These are phyloP conservation scores for Drosophila melanocephala DNA, from an alignment of 2,888 invertebrate genomes.

Conservation along the genomic window DNA sequence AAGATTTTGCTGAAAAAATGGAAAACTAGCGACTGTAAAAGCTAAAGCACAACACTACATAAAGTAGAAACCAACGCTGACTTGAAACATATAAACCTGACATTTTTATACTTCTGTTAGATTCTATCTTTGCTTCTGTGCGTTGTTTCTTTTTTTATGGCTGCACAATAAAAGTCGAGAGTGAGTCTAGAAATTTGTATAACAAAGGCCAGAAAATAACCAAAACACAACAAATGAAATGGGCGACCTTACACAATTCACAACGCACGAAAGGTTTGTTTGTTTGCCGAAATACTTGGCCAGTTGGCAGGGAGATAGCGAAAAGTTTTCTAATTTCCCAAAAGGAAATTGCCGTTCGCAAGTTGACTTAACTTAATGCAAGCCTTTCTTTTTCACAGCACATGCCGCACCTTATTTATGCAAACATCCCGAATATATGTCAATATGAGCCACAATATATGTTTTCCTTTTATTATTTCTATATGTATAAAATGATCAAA, in stretches of 20 bases:
- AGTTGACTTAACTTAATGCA: conserved; percentile 29
- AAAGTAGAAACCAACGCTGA: conserved; percentile 21
- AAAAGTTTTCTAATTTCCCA: conserved; percentile 77
- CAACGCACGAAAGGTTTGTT: conserved; percentile 59
- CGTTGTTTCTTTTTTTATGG: conserved; percentile 48
- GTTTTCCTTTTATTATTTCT: conserved; percentile 7
- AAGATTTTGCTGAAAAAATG: conserved; percentile 10
- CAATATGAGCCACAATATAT: conserved; percentile 41
- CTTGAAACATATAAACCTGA: conserved; percentile 54
- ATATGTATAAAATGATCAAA: conserved; percentile 24
- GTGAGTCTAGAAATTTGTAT: conserved; percentile 23
- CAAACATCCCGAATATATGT: conserved; percentile 43
- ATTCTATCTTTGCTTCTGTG: conserved; percentile 31
- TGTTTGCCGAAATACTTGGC: conserved; percentile 61
- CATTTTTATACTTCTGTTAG: conserved; percentile 54
- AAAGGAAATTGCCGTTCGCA: conserved; percentile 61
- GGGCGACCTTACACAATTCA: conserved; percentile 4
- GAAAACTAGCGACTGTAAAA: conserved; percentile 6
- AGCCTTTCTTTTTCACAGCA: conserved; percentile 23
- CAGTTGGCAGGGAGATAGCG: conserved; percentile 40
- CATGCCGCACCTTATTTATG: conserved; percentile 13
- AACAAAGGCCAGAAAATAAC: conserved; percentile 14
- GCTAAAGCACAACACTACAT: conserved; percentile 8
- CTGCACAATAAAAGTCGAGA: conserved; percentile 46
- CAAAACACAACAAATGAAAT: conserved; percentile 40